A percentile compares a stretch with the other conserved stretches of the same genome.
Conservation (phyloP, 2,113 vertebrate genomes). For the Isichthys henryi region DNA sequence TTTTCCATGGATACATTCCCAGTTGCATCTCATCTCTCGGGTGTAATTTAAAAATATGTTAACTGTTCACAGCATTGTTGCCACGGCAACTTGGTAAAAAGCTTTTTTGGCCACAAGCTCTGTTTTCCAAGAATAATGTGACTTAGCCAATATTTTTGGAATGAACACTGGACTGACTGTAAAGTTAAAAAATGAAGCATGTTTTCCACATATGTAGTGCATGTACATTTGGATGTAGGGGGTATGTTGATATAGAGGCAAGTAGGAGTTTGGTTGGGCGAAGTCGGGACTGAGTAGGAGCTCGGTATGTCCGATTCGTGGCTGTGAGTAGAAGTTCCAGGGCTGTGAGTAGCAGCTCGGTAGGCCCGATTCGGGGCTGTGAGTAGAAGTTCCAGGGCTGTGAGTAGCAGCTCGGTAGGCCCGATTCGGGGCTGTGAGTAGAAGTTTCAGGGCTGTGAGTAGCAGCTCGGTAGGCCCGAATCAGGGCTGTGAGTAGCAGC, state of each 20-base stretch:
- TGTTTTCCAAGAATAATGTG: background rate
- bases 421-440: accelerated
- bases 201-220: background rate
- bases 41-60: background rate
- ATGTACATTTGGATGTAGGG: slow-evolving; percentile 35
- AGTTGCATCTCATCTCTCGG: background rate
- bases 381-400: background rate
- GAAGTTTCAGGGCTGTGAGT: background rate
- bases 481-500: background rate
- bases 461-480: background rate
- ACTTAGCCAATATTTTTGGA: background rate
- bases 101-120: background rate
- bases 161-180: background rate
- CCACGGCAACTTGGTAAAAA: background rate
- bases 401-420: background rate
- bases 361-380: accelerated
- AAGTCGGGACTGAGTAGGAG: slow-evolving; percentile 22
- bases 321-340: background rate
- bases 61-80: background rate
- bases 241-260: slow-evolving; percentile 27
- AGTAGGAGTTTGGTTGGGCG: slow-evolving; percentile 15
- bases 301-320: background rate
- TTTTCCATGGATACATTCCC: background rate
- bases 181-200: no score
- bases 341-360: background rate